Conservation (phyloP, 2,797 vertebrate genomes). For the Intellagama lesueurii region DNA sequence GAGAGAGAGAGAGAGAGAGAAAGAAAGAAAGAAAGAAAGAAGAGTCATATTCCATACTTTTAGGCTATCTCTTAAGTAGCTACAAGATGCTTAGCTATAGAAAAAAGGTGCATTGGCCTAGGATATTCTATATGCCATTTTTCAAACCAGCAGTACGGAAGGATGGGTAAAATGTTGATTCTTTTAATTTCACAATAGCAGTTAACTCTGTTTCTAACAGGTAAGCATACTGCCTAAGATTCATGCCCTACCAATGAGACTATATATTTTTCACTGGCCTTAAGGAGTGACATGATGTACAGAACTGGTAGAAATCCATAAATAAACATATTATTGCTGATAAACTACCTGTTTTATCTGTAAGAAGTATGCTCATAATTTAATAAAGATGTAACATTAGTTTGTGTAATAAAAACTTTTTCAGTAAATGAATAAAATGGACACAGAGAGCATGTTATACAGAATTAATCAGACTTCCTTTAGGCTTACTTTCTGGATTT, state of each 20-base stretch:
- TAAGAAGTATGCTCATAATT: background rate
- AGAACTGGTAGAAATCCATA: background rate
- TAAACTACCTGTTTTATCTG: background rate
- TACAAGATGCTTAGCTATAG: constrained; percentile 38
- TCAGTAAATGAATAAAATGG: background rate
- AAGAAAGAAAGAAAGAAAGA: background rate
- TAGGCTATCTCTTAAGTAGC: constrained; percentile 44
- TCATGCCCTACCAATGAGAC: background rate
- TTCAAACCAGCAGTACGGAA: too few relatives aligned
- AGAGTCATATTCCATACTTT: constrained; percentile 48
- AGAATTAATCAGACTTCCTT: background rate
- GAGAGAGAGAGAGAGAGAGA: constrained; percentile 2
- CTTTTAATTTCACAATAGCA: constrained; percentile 20
- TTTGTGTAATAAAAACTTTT: background rate
- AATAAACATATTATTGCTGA: background rate
- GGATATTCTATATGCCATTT: too few relatives aligned
- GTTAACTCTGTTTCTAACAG: background rate
- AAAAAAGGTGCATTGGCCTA: constrained; percentile 11
- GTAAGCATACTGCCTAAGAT: constrained; percentile 21
- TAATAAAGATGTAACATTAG: background rate
- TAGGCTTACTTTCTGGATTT: background rate
- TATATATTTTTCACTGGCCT: background rate
- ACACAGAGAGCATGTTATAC: background rate
- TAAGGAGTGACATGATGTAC: background rate
- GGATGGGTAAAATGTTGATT: too few relatives aligned